Base-by-base conservation (phyloP, 2,113 vertebrate species). In the Micromys minutus region DNA sequence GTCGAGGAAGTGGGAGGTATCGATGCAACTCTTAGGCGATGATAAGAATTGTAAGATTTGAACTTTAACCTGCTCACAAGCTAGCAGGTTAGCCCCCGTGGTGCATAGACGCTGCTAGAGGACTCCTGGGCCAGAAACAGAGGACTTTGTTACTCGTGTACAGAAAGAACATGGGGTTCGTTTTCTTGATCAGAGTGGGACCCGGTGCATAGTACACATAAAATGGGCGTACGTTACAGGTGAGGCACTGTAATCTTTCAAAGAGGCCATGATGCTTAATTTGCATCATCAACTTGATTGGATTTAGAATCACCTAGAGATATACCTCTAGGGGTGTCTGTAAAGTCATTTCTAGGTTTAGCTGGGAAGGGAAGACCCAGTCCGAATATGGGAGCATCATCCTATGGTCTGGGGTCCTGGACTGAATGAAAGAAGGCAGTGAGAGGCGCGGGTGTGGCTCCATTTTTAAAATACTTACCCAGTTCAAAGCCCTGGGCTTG, bases 81-180 rank as follows among this genome's bases (percentile, higher is more conserved):
- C 50, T 79, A 76, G 34, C 31, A 63, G 39, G 29, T 94, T 47
- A 90, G 52, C 21, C 11, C 81, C 91, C 47, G 77, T 4, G 29
- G 47, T 84, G 39, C 84, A 47, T 22, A 47, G 42, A 39, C 55
- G 79, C 50, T 85, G 61, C 16, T 5, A 31, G 85, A 89, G 91
- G 79, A 69, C 57, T 84, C 69, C 22, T 71, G 75, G 59, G 39
- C 84, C 89, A 80, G 88, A 95, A 92, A 85, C 57, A 57, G 79
- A 79, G 13, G 11, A 74, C 67, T 79, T 93, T 36, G 90, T 65
- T 83, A 47, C 4, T 81, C 26, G 12, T 4, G 8, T 42, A 47
- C 21, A 87, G 83, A 13, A 63, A 61, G 31, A 74, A 59, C 36
- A 36, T 3, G 45, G 88, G 8, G 11, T 59, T 85, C 12, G 0